Base-by-base conservation (phyloP, 2,888 invertebrate species). In the Entomobrya multifasciata region DNA sequence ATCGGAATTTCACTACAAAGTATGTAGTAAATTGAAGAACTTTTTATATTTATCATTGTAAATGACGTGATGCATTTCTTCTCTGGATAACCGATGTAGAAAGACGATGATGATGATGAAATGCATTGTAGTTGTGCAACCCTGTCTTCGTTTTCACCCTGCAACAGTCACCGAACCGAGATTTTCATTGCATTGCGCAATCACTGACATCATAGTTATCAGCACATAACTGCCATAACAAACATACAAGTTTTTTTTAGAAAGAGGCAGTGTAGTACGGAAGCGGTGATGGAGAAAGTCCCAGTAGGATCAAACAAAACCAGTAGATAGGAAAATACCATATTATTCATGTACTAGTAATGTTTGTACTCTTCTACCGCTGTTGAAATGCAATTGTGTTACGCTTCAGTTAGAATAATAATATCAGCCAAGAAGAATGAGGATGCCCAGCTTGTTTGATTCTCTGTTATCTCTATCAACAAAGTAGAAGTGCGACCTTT, bases 351-450 rank as follows among this genome's bases (percentile, higher is more conserved):
- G 30, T 25, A 13, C n/a, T 2, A 25, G 15, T 11, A 65, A 65
- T 27, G 30, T 25, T 5, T 11, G 1, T 65, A 27, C 65, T 65
- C 36, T 36, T 6, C 36, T 36, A 36, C 36, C 44, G 8, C n/a
- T 41, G 36, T 15, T 25, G 36, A 44, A 79, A 27, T 36, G 11
- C 52, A 52, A n/a, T 74, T 22, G 30, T 65, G 67, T 67, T 80
- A 49, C 80, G 55, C 80, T 80, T 80, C 80, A 80, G 52, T 80
- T 67, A 55, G 52, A 80, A 67, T 80, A 65, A 65, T 79, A 79
- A 65, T 49, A 65, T 65, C 60, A 36, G n/a, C 76, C 30, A 57
- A 36, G 36, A 15, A 52, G 55, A 17, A 27, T 76, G 27, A 36
- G 17, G n/a, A 52, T 76, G 17, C 55, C n/a, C 27, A 36, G 20